phyloP scores from a whole-genome alignment of 2,113 vertebrate species.

The Hippolais icterina region DNA sequence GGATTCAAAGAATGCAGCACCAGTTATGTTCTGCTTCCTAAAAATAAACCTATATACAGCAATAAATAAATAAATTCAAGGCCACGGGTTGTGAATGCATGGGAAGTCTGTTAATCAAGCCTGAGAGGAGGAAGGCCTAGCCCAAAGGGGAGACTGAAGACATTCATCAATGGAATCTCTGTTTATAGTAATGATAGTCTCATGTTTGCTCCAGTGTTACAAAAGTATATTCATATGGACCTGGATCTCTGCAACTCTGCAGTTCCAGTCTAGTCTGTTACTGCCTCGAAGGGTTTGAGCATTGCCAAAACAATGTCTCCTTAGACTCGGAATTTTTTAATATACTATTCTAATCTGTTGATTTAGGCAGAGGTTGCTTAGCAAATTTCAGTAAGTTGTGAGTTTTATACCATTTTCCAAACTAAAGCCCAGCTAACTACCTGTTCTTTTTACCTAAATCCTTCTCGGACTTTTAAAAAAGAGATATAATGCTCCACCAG shows the following conservation, averaged over 20 bases:
- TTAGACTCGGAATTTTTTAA: not conserved
- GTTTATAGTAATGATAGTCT: not conserved
- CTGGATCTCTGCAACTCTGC: not conserved
- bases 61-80: not conserved
- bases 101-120: not conserved
- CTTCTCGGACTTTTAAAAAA: not conserved
- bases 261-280: not conserved
- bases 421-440: not conserved
- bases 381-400: not conserved
- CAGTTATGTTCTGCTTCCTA: not conserved
- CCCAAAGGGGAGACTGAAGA: not conserved
- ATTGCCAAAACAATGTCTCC: not conserved
- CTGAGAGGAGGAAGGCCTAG: not conserved
- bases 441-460: not conserved
- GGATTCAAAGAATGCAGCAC: not conserved
- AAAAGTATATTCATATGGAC: not conserved
- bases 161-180: not conserved
- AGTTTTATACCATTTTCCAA: not conserved
- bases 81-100: not conserved
- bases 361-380: not conserved
- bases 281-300: not conserved
- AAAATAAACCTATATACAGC: not conserved
- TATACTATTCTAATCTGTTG: not conserved
- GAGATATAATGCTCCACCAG: not conserved
- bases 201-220: not conserved